Evolutionary conservation across 1,140 invertebrate genomes (phyloP).

Genomic region (Anastatus disparis): DNA sequence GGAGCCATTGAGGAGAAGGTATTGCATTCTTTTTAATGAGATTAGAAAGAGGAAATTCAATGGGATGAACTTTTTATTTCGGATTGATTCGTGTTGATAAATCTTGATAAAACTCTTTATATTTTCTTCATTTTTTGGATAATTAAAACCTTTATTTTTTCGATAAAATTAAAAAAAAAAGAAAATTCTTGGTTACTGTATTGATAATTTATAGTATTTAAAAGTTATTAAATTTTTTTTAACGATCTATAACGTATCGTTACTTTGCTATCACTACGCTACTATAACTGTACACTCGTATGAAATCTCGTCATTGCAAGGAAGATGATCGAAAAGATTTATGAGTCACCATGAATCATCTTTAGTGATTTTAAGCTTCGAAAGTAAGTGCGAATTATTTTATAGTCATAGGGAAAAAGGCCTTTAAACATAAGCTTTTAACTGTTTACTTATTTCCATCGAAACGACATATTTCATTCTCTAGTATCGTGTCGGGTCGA

Average conservation of each 20-base stretch:
- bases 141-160: too few relatives aligned
- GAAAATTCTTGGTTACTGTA: too few relatives aligned
- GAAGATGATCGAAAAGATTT: slow-evolving; percentile 22
- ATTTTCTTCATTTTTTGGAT: too few relatives aligned
- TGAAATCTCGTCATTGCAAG: slow-evolving; percentile 4
- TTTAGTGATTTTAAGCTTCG: background rate
- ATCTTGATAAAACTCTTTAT: background rate
- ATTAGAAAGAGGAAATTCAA: slow-evolving; percentile 2
- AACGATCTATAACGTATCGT: background rate
- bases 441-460: background rate
- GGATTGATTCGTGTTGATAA: background rate
- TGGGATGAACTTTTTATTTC: background rate
- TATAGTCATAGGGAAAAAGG: too few relatives aligned
- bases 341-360: slow-evolving; percentile 7
- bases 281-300: background rate
- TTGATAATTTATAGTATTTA: too few relatives aligned
- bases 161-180: too few relatives aligned
- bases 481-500: too few relatives aligned
- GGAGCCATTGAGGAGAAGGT: too few relatives aligned
- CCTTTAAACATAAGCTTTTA: too few relatives aligned
- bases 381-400: slow-evolving; percentile 1
- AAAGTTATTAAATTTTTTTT: background rate
- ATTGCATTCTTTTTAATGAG: slow-evolving; percentile 5
- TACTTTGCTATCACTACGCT: background rate
- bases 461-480: background rate